These are phyloP conservation scores for Andrena hattorfiana DNA, from an alignment of 2,888 invertebrate genomes.

Conservation along the genomic window DNA sequence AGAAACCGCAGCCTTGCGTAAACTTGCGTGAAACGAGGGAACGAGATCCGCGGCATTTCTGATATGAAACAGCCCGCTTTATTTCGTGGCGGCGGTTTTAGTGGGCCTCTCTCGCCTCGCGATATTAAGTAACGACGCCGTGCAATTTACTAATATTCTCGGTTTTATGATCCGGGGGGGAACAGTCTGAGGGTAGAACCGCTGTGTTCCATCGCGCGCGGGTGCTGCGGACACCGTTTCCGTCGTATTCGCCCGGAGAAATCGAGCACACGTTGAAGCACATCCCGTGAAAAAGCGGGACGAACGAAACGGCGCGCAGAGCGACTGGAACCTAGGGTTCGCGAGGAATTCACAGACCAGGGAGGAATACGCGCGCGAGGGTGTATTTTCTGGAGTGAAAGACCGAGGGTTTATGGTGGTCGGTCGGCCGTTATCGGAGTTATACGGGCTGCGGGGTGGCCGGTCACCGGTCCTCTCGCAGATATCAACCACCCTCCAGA, in stretches of 20 bases:
- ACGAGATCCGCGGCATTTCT: constrained; percentile 10
- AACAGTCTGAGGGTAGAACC: too few species aligned
- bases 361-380: constrained; percentile 43
- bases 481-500: constrained; percentile 71
- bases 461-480: constrained; percentile 65
- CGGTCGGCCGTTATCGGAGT: constrained; percentile 76
- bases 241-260: too few species aligned
- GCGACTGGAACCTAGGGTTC: not conserved
- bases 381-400: constrained; percentile 70
- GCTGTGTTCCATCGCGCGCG: too few species aligned
- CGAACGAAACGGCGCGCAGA: not conserved
- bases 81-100: constrained; percentile 15
- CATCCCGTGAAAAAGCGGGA: too few species aligned
- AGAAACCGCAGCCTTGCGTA: constrained; percentile 78
- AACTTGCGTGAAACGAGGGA: constrained; percentile 75
- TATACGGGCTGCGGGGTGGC: constrained; percentile 73
- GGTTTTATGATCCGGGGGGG: constrained; percentile 10
- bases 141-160: constrained; percentile 34
- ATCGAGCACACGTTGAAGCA: too few species aligned
- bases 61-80: constrained; percentile 39
- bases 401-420: constrained; percentile 73
- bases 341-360: constrained; percentile 31
- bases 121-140: constrained; percentile 42
- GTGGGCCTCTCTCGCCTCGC: not conserved
- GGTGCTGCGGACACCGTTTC: too few species aligned